Evolutionary conservation across 2,797 vertebrate genomes (phyloP).

Genomic region (Parauchenoglanis punctatus): DNA sequence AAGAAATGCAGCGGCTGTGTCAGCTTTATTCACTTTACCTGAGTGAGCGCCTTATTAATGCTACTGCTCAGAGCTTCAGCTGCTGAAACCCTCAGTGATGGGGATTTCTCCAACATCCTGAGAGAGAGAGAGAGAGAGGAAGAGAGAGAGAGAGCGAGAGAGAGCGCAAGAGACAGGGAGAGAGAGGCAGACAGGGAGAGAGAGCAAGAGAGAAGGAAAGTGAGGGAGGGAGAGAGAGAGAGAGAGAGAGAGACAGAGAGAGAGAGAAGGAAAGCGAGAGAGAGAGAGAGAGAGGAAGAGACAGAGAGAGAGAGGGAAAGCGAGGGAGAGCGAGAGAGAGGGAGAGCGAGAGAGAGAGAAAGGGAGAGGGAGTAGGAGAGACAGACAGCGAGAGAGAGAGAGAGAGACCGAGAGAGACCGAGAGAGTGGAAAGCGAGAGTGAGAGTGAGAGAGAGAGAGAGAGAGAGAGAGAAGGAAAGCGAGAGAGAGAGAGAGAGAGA

Average conservation of each 20-base stretch:
- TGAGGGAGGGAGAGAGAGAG: not conserved
- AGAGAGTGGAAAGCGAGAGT: not conserved
- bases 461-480: not conserved
- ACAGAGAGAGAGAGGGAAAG: not conserved
- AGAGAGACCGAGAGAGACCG: no score
- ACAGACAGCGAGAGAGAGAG: no score
- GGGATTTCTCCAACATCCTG: slow-evolving; percentile 60
- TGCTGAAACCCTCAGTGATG: slow-evolving; percentile 48
- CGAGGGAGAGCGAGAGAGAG: no score
- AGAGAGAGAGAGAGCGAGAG: not conserved
- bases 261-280: not conserved
- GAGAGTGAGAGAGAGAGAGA: not conserved
- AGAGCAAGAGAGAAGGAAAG: no score
- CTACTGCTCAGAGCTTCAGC: slow-evolving; percentile 53
- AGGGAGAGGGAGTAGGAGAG: not conserved
- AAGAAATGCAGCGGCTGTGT: slow-evolving; percentile 12
- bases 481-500: no score
- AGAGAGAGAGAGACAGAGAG: not conserved
- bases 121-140: not conserved
- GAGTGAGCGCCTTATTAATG: slow-evolving; percentile 50
- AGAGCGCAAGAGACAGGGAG: not conserved
- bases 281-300: not conserved
- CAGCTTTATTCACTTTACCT: slow-evolving; percentile 40
- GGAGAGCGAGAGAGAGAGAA: no score
- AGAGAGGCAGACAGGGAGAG: no score